These are phyloP conservation scores for Oceanites oceanicus DNA, from an alignment of 2,113 vertebrate genomes.

Conservation along the genomic window DNA sequence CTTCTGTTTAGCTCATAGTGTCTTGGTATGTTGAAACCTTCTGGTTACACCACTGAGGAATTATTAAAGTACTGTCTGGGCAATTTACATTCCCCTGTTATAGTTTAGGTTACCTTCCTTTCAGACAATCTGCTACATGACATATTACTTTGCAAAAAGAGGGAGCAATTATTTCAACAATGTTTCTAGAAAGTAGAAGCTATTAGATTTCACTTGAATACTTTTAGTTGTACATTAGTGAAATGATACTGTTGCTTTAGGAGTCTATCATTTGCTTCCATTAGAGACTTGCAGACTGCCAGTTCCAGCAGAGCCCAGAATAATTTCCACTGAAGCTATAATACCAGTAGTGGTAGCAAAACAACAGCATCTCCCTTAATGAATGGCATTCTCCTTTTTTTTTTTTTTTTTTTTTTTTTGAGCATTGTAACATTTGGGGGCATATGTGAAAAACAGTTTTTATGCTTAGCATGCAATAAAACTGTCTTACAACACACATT, in stretches of 20 bases:
- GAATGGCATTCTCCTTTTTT: not conserved
- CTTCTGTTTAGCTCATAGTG: not conserved
- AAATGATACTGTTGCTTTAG: conserved; percentile 42
- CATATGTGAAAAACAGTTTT: not conserved
- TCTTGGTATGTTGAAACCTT: not conserved
- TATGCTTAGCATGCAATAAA: not conserved
- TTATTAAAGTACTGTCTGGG: not conserved
- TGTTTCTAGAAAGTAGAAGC: conserved; percentile 41
- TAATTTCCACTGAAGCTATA: not conserved
- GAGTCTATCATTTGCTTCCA: conserved; percentile 60
- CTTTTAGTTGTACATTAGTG: conserved; percentile 56
- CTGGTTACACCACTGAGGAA: not conserved
- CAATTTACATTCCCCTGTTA: not conserved
- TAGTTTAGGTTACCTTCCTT: conserved; percentile 32
- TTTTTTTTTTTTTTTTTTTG: not conserved
- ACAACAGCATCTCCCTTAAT: not conserved
- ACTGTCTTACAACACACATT: not conserved
- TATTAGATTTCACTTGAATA: conserved; percentile 65
- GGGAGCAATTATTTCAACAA: conserved; percentile 67
- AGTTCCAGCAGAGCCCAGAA: not conserved
- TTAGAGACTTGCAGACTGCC: conserved; percentile 12
- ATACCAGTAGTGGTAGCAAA: not conserved
- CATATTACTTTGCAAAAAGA: conserved; percentile 42
- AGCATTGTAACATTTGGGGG: not conserved
- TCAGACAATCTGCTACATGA: conserved; percentile 4